Percentiles rank a stretch among this genome's conserved stretches.
Conservation (phyloP, 2,797 vertebrate species). For the Rhyacichthys aspro region DNA sequence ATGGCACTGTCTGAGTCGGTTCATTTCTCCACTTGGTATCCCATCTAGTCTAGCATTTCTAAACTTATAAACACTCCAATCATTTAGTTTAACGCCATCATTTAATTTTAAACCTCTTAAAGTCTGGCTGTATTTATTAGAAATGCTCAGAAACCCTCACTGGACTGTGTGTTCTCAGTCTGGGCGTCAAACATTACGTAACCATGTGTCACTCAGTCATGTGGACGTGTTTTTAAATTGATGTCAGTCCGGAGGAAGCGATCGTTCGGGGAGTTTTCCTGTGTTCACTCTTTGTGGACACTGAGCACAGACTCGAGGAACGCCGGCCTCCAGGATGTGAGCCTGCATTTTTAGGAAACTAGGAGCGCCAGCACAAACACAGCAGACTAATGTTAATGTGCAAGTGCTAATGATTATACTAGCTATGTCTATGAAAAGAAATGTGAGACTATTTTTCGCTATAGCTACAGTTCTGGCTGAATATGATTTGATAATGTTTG, state of each 20-base stretch:
- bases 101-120: conserved; percentile 24
- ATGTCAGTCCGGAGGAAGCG: conserved; percentile 69
- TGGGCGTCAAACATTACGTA: conserved; percentile 44
- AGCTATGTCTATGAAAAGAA: too few relatives aligned
- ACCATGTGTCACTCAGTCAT: conserved; percentile 57
- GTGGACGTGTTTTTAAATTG: conserved; percentile 53
- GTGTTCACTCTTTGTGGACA: conserved; percentile 34
- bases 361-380: neutral
- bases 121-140: neutral
- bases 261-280: conserved; percentile 70
- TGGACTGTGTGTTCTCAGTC: conserved; percentile 40
- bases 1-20: too few relatives aligned
- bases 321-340: conserved; percentile 47
- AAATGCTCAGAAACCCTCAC: conserved; percentile 28
- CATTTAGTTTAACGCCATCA: too few relatives aligned
- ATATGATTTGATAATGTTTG: too few relatives aligned
- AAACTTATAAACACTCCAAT: too few relatives aligned
- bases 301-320: conserved; percentile 18
- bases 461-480: too few relatives aligned
- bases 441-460: too few relatives aligned
- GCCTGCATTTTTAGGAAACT: conserved; percentile 16
- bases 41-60: too few relatives aligned
- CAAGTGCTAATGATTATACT: too few relatives aligned
- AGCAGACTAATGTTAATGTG: neutral
- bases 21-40: too few relatives aligned